Percentiles rank a stretch among this genome's conserved stretches.
Conservation (phyloP, 2,888 invertebrate genomes). For the Mayetiola destructor region DNA sequence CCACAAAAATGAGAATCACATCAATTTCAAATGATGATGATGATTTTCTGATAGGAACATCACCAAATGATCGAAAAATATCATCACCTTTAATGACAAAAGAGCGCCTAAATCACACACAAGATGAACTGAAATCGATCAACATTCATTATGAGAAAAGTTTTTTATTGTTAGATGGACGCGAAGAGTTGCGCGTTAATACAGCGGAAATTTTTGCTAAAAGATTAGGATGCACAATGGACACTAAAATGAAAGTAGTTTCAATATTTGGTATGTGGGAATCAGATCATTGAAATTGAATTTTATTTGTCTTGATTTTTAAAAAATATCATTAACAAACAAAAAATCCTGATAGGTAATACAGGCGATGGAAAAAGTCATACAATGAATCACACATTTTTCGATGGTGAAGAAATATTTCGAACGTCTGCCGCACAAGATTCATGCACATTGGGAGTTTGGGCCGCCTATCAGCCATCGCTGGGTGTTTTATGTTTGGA, state of each 20-base stretch:
- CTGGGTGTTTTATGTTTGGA: constrained; percentile 56
- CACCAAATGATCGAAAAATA: background rate
- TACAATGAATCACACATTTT: constrained; percentile 59
- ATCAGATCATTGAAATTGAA: too few species aligned
- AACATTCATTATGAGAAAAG: constrained; percentile 24
- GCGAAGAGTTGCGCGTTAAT: constrained; percentile 44
- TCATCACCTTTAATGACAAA: background rate
- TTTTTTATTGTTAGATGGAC: constrained; percentile 46
- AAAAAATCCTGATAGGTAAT: constrained; percentile 43
- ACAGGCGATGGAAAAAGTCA: constrained; percentile 73
- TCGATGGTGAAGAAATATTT: constrained; percentile 43
- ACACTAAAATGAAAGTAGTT: constrained; percentile 53
- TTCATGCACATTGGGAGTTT: constrained; percentile 65
- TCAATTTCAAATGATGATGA: background rate
- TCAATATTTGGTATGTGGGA: constrained; percentile 65
- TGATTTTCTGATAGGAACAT: background rate
- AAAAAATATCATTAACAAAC: background rate
- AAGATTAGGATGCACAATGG: background rate
- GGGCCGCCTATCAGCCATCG: constrained; percentile 55
- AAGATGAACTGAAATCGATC: constrained; percentile 13
- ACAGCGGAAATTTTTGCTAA: constrained; percentile 40
- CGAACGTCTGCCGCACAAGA: constrained; percentile 36
- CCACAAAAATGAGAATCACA: constrained; percentile 9
- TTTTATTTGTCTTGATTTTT: background rate
- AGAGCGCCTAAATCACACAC: background rate